Conservation (phyloP, 2,797 vertebrate species). For the Chaetophractus vellerosus region DNA sequence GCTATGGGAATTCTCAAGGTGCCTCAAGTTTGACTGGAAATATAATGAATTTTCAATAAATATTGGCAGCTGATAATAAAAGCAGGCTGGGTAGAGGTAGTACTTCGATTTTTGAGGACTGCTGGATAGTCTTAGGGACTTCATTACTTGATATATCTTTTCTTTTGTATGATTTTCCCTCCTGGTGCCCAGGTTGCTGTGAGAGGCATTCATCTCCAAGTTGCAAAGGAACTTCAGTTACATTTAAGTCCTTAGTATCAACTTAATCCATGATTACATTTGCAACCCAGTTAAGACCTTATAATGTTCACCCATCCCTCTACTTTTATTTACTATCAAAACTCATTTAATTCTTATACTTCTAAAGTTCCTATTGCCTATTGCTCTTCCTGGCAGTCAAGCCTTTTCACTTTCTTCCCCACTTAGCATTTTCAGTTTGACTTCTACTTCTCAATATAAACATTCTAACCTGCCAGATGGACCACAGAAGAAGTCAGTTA, state of each 20-base stretch:
- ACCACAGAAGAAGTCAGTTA: neutral
- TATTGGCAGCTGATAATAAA: neutral
- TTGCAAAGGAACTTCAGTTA: neutral
- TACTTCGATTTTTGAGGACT: neutral
- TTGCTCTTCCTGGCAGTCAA: neutral
- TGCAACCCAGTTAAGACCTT: neutral
- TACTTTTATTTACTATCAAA: neutral
- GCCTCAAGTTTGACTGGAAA: neutral
- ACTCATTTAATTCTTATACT: neutral
- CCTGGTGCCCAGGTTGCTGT: neutral
- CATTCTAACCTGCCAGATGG: neutral
- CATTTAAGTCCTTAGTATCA: neutral
- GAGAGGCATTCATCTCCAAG: neutral
- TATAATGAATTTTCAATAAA: neutral
- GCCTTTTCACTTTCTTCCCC: neutral
- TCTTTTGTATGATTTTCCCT: neutral
- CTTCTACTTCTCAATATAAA: neutral
- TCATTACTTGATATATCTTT: neutral
- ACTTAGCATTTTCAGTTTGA: neutral
- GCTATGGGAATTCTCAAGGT: constrained; percentile 12
- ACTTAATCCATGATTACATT: neutral
- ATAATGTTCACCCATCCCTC: neutral
- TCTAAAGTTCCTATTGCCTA: neutral
- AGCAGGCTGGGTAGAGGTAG: neutral
- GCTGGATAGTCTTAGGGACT: too few species aligned